Evolutionary conservation across 2,113 vertebrate genomes (phyloP), one percentile per base, ranked within the genome.

Genomic region (Gobio gobio): DNA sequence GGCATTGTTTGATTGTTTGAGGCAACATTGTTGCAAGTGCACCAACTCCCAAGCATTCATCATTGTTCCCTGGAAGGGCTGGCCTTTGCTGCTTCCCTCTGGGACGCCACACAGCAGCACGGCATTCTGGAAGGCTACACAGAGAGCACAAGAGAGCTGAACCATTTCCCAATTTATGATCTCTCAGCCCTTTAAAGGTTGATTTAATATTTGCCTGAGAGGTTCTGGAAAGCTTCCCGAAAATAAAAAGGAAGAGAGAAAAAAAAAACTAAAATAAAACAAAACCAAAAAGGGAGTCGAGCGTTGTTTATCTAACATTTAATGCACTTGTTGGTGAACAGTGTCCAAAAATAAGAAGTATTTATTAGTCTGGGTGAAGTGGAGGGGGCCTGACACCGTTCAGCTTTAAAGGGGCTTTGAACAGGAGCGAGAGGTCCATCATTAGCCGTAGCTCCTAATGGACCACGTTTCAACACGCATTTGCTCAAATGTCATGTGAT

Each of bases 201-300:
- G 90, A 88, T 90, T 91, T 90, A 89, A 88, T 87, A 85, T 87
- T 89, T 90, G 90, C 87, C 85, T 74, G 83, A 88, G 86, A 87
- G 86, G 61, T 84, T 85, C 85, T 91, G 89, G 86, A 91, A 86
- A 63, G 85, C 58, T 64, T 88, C 87, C 89, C 83, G 13, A 87
- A 84, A 83, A 54, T 22, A n/a, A 85, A 58, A 16, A 49, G 45
- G 7, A 66, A 75, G 82, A 74, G 70, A 75, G n/a, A 45, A 77
- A 12, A 75, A 29, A 75, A 73, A 74, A 73, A 45, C 0, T 3
- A 18, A 61, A 66, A 58, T 49, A 76, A 75, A 72, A 72, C 26
- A 84, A 87, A 86, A 77, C 63, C 43, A 43, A 72, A 88, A 59
- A 72, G 72, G 16, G 68, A 76, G 86, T 75, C 36, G 63, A 70